Evolutionary conservation across 2,888 invertebrate genomes (phyloP), one percentile per base, ranked within the genome.

Genomic region (Embidobia sp.): DNA sequence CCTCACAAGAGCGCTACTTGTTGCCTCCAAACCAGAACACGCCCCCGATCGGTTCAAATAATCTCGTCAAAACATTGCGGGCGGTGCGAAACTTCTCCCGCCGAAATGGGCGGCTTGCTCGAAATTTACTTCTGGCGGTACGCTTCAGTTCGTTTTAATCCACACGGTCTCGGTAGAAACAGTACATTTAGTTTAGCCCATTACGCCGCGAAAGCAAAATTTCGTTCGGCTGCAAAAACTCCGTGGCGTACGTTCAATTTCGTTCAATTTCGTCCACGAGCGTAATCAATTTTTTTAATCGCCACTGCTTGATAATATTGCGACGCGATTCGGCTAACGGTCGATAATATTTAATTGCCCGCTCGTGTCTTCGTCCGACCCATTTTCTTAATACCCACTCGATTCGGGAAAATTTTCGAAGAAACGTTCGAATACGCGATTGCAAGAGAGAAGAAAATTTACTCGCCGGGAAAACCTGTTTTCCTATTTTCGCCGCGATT

Each of bases 131-230:
- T 33, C 42, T 48, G 13, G 59, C 33, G 40, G 51, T 42, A 59
- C 42, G 53, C 59, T 59, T 59, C 27, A 49, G 51, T 59, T 69
- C 40, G 51, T 51, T 51, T 69, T 69, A 69, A 69, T 69, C 44
- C 59, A 59, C 51, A 51, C 7, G 16, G 26, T 57, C 57, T 29
- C 31, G 69, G 49, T 49, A 59, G 51, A 59, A 69, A 59, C 59
- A 59, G 59, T 44, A 48, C 59, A 51, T 70, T 70, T 19, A 61
- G 59, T 61, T 70, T 61, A 70, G 31, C 35, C 59, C 51, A 70
- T 59, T 61, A 70, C 35, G 16, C 37, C 40, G 51, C 42, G 59
- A 51, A 59, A 61, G 70, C 44, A 70, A 51, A 61, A 70, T 70
- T 70, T 70, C 61, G 59, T 51, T 70, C 35, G 19, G 22, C 7